These are phyloP conservation scores for Palythoa heliodiscus DNA, from an alignment of 92 coral and sea anemone species.

Conservation along the genomic window DNA sequence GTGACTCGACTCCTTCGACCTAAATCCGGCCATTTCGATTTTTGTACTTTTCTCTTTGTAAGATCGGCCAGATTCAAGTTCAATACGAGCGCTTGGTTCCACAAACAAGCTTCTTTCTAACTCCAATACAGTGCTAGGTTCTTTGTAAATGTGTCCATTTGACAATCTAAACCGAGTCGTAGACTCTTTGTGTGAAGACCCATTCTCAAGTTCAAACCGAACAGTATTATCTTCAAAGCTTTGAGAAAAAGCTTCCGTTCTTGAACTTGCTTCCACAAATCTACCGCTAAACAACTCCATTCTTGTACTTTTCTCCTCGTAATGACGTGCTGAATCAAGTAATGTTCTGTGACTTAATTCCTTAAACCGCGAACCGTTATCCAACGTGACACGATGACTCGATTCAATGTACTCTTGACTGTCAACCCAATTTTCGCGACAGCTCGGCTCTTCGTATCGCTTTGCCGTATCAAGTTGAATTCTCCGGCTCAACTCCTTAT, in stretches of 20 bases:
- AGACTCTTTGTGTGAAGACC: conserved; percentile 14
- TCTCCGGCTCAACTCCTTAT: conserved; percentile 9
- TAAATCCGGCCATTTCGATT: conserved; percentile 25
- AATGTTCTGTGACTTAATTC: conserved; percentile 17
- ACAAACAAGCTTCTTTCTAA: conserved; percentile 3
- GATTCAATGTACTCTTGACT: conserved; percentile 11
- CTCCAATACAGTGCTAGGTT: conserved; percentile 11
- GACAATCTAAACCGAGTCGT: conserved; percentile 15
- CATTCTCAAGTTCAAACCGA: conserved; percentile 21
- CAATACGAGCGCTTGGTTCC: conserved; percentile 24
- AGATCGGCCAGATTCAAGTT: conserved; percentile 31
- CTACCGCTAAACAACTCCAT: conserved; percentile 22
- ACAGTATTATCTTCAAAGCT: conserved; percentile 2
- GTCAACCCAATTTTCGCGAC: conserved; percentile 12
- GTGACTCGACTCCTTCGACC: not conserved
- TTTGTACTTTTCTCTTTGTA: conserved; percentile 18
- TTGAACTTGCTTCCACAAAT: conserved; percentile 31
- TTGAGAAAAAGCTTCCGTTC: not conserved
- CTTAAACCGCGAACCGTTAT: conserved; percentile 22
- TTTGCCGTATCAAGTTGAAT: conserved; percentile 8
- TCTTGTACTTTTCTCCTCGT: conserved; percentile 32
- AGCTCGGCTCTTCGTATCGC: conserved; percentile 40
- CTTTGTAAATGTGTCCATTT: not conserved
- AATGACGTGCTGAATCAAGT: conserved; percentile 29
- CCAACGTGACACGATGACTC: conserved; percentile 20